phyloP scores from a whole-genome alignment of 2,797 vertebrate species.

The Mormyrus hasselquistii region DNA sequence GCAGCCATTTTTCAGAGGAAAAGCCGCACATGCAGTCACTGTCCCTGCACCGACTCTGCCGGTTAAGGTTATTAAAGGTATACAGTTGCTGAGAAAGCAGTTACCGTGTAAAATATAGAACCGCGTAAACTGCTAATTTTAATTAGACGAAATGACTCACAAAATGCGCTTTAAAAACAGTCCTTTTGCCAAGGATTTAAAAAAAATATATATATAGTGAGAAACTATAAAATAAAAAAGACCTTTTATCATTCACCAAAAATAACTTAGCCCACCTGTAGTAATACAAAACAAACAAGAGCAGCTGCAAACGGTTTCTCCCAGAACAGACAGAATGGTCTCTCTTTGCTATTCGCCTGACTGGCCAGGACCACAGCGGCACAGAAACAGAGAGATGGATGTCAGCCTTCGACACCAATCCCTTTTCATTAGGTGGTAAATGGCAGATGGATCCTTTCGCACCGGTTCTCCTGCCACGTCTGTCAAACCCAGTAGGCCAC shows the following conservation, averaged over 20 bases:
- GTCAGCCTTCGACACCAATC: not conserved
- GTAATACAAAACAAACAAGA: not conserved
- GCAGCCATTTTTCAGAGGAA: constrained; percentile 5
- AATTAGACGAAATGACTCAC: not conserved
- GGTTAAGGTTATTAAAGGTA: not conserved
- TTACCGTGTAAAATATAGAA: not conserved
- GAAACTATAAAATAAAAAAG: not conserved
- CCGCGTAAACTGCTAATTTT: not conserved
- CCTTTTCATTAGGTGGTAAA: not conserved
- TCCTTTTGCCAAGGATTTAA: not conserved
- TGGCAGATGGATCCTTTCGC: not conserved
- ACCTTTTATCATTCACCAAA: not conserved
- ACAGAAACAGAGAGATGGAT: not conserved
- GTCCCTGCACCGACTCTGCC: not conserved
- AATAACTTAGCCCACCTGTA: not conserved
- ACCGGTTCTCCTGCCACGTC: not conserved
- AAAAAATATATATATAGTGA: not conserved
- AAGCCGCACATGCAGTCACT: not conserved
- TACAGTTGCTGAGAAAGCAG: not conserved
- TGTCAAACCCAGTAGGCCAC: not conserved
- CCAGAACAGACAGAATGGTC: not conserved
- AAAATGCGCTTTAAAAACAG: not conserved
- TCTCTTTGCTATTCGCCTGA: not conserved
- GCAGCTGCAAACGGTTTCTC: not conserved
- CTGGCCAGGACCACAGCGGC: not conserved